These are phyloP conservation scores for Phoebastria nigripes DNA, from an alignment of 2,797 vertebrate genomes.

Conservation along the genomic window DNA sequence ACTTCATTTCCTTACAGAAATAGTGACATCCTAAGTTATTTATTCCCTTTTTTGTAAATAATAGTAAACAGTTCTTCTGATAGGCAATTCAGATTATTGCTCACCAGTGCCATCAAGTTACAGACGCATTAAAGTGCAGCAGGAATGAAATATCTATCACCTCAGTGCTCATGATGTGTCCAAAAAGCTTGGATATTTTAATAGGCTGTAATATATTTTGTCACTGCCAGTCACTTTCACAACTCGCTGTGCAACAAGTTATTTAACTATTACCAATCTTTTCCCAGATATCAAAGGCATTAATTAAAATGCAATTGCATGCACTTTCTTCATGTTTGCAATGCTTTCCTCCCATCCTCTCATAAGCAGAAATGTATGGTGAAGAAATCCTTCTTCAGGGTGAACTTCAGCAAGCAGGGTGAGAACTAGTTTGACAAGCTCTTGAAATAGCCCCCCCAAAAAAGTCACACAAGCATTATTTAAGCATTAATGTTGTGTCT, in stretches of 20 bases:
- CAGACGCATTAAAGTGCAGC: slow-evolving; percentile 19
- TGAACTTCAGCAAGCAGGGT: neutral
- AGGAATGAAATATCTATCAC: slow-evolving; percentile 34
- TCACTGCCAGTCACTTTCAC: slow-evolving; percentile 63
- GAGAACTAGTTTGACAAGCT: neutral
- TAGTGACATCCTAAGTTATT: slow-evolving; percentile 36
- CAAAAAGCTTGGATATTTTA: slow-evolving; percentile 41
- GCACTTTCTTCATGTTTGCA: neutral
- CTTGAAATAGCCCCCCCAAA: fast-evolving
- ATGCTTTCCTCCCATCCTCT: neutral
- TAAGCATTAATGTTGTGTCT: neutral
- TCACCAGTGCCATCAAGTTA: slow-evolving; percentile 58
- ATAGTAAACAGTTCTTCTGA: slow-evolving; percentile 27
- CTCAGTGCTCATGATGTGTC: slow-evolving; percentile 17
- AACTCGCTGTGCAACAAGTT: slow-evolving; percentile 35
- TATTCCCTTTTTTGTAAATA: slow-evolving; percentile 49
- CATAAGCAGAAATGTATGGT: neutral
- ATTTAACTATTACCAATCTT: neutral
- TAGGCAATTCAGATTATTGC: slow-evolving; percentile 54
- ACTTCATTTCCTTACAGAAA: slow-evolving; percentile 35
- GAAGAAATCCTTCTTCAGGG: neutral
- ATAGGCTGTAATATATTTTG: slow-evolving; percentile 35
- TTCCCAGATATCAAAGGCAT: neutral
- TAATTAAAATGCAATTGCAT: neutral
- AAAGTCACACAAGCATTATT: neutral